Percentiles rank a stretch among this genome's conserved stretches.
These are phyloP conservation scores for Falco punctatus DNA, from an alignment of 2,113 vertebrate genomes.

Conservation along the genomic window DNA sequence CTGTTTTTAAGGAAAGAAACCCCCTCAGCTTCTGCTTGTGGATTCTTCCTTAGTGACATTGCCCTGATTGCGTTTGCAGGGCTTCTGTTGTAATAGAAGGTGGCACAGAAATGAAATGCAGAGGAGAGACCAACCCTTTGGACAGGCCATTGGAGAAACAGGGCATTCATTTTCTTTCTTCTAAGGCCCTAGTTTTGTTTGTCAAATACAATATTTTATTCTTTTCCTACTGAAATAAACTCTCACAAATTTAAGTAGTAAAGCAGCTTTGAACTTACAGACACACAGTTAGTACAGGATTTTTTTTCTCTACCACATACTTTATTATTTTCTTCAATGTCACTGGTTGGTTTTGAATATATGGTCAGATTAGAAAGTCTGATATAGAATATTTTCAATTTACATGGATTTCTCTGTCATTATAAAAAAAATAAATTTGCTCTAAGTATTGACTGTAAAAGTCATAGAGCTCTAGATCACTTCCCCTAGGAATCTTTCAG, in stretches of 20 bases:
- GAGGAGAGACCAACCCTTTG: neutral
- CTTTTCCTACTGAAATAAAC: neutral
- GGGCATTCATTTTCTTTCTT: neutral
- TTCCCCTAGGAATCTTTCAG: constrained; percentile 63
- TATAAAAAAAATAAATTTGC: constrained; percentile 25
- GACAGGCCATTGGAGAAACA: neutral
- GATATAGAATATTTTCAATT: constrained; percentile 49
- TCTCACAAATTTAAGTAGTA: neutral
- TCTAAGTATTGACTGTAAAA: constrained; percentile 62
- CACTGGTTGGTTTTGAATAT: constrained; percentile 31
- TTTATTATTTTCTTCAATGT: constrained; percentile 55
- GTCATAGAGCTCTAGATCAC: constrained; percentile 30
- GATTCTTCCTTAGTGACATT: neutral
- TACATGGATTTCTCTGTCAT: constrained; percentile 57
- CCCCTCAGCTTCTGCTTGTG: neutral
- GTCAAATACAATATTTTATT: neutral
- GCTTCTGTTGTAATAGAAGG: neutral
- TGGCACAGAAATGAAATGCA: neutral
- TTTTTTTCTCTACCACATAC: neutral
- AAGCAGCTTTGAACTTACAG: neutral
- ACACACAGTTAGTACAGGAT: neutral
- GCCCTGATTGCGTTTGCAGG: neutral
- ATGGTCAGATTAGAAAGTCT: constrained; percentile 51
- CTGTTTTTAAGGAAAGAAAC: neutral
- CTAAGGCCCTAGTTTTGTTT: neutral